phyloP scores from a whole-genome alignment of 2,797 vertebrate species.

The Hapalemur alaotrensis region DNA sequence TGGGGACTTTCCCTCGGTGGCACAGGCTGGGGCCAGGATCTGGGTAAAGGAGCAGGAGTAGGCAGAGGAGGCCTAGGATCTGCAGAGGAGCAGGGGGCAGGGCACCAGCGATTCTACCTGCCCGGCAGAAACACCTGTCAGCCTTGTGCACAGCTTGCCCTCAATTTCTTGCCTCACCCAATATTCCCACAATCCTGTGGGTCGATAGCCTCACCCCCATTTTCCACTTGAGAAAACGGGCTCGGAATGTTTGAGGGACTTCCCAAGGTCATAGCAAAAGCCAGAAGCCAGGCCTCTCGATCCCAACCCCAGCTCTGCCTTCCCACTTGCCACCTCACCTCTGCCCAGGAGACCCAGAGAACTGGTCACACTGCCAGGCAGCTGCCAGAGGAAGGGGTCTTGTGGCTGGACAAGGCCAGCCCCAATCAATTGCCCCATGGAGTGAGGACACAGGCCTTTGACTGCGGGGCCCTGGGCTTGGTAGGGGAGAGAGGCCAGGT shows the following conservation, averaged over 20 bases:
- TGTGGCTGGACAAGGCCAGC: background rate
- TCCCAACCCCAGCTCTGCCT: background rate
- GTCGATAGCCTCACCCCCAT: background rate
- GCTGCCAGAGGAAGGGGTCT: background rate
- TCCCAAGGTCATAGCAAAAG: background rate
- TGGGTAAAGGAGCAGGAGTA: background rate
- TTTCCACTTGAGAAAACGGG: background rate
- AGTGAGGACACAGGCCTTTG: background rate
- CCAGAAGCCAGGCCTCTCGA: background rate
- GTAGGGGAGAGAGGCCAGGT: background rate
- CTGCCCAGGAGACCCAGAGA: background rate
- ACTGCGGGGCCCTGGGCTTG: background rate
- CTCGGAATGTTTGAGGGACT: background rate
- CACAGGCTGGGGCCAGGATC: background rate
- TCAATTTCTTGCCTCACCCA: background rate
- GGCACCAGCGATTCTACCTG: background rate
- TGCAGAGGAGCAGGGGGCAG: too few species aligned
- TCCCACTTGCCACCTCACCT: background rate
- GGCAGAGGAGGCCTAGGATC: background rate
- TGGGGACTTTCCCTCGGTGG: background rate
- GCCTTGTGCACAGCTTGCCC: background rate
- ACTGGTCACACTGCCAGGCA: background rate
- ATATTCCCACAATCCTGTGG: background rate
- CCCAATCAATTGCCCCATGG: background rate
- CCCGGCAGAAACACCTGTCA: background rate